Conservation (phyloP, 2,888 invertebrate species). For the Sphaerophoria taeniata region DNA sequence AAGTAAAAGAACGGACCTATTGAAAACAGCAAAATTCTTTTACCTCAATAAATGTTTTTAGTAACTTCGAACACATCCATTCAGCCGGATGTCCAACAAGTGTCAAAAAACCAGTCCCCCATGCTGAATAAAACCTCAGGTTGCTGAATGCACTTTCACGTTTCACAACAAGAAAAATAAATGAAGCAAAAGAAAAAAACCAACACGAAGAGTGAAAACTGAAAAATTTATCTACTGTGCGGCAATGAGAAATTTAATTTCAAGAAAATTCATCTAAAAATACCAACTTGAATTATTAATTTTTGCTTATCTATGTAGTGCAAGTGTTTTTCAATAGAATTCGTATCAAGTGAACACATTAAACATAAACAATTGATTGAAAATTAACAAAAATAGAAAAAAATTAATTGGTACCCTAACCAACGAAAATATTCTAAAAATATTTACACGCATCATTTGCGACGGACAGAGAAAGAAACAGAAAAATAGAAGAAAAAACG, state of each 20-base stretch:
- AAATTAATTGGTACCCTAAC: slow-evolving; percentile 25
- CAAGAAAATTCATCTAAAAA: slow-evolving; percentile 27
- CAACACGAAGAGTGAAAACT: slow-evolving; percentile 66
- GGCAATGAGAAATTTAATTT: slow-evolving; percentile 42
- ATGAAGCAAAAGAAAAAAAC: slow-evolving; percentile 32
- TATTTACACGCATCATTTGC: slow-evolving; percentile 49
- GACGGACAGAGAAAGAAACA: slow-evolving; percentile 4
- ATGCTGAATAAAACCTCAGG: slow-evolving; percentile 50
- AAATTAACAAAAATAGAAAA: slow-evolving; percentile 6
- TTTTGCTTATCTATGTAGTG: slow-evolving; percentile 28
- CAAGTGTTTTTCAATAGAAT: background rate
- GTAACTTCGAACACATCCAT: slow-evolving; percentile 27
- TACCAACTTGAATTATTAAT: slow-evolving; percentile 17
- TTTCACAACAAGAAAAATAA: slow-evolving; percentile 67
- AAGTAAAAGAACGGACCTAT: no score
- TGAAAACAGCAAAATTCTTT: no score
- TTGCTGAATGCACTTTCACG: slow-evolving; percentile 72
- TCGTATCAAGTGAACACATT: background rate
- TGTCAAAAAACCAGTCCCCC: slow-evolving; percentile 57
- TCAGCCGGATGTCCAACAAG: slow-evolving; percentile 53
- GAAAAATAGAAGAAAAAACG: background rate
- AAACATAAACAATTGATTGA: slow-evolving; percentile 22
- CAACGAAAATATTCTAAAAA: slow-evolving; percentile 38
- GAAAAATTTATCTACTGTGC: slow-evolving; percentile 39
- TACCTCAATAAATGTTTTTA: no score